phyloP scores from a whole-genome alignment of 2,888 invertebrate genomes.

The Heteromyza rotundicornis region DNA sequence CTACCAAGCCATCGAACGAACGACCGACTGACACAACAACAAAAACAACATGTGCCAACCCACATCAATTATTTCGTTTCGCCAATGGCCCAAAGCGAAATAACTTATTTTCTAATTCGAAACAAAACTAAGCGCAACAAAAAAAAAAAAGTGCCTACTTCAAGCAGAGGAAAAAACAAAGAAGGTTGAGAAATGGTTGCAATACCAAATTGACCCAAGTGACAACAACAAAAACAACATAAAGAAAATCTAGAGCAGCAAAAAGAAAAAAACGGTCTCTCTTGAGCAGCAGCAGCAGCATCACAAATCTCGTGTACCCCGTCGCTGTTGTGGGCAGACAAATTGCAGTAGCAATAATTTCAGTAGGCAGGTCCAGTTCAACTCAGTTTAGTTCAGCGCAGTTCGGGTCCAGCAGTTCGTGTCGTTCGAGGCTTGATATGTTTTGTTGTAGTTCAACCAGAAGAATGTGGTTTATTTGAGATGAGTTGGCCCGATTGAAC shows the following conservation, averaged over 20 bases:
- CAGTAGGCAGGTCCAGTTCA: constrained; percentile 10
- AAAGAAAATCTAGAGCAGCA: constrained; percentile 45
- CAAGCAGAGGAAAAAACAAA: constrained; percentile 21
- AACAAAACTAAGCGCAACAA: constrained; percentile 24
- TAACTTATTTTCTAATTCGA: constrained; percentile 26
- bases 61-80: neutral
- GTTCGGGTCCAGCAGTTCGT: too few relatives aligned
- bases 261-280: constrained; percentile 25
- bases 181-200: constrained; percentile 47
- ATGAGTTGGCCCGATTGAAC: too few relatives aligned
- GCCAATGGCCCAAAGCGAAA: neutral
- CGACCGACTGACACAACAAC: constrained; percentile 3
- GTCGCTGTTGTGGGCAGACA: constrained; percentile 50
- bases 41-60: neutral
- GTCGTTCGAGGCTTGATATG: too few relatives aligned
- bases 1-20: constrained; percentile 12
- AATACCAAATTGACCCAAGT: constrained; percentile 55
- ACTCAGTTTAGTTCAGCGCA: too few relatives aligned
- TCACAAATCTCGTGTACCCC: constrained; percentile 15
- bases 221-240: constrained; percentile 34
- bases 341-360: constrained; percentile 57
- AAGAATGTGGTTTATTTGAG: too few relatives aligned
- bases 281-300: constrained; percentile 13
- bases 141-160: constrained; percentile 28
- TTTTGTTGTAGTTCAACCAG: too few relatives aligned